These are phyloP conservation scores for Dermochelys coriacea DNA, from an alignment of 2,797 vertebrate species.

Conservation along the genomic window DNA sequence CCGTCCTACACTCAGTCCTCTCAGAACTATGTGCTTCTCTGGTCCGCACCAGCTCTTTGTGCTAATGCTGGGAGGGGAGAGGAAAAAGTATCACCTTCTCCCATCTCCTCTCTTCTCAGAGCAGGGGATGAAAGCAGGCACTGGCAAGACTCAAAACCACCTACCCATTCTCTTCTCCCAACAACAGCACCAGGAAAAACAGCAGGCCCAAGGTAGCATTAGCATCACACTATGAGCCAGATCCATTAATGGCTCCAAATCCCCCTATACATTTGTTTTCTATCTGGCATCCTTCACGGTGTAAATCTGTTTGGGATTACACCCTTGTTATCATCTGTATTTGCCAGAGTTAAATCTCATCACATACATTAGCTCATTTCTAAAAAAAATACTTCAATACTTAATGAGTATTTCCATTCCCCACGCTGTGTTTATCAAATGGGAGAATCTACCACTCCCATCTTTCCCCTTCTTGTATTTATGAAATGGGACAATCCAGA, in stretches of 20 bases:
- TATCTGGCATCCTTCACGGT: neutral
- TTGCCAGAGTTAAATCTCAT: neutral
- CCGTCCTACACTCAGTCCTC: no score
- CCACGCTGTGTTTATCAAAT: neutral
- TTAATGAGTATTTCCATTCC: neutral
- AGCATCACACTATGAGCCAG: neutral
- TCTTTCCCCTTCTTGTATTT: neutral
- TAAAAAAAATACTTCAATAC: neutral
- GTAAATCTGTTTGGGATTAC: neutral
- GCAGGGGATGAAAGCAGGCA: neutral
- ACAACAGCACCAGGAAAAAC: neutral
- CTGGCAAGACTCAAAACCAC: neutral
- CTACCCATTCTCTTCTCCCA: neutral
- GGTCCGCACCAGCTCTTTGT: neutral
- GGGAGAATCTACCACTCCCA: neutral
- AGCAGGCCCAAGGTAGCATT: neutral
- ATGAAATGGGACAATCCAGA: neutral
- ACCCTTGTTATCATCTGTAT: neutral
- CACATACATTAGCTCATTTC: neutral
- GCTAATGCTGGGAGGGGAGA: neutral
- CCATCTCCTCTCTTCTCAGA: neutral
- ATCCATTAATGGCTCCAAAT: fast-evolving
- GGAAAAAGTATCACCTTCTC: neutral
- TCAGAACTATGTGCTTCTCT: neutral
- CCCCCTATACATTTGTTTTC: fast-evolving